Percentiles rank a stretch among this genome's conserved stretches.
Conservation (phyloP, 2,113 vertebrate species). For the Protobothrops flavoviridis region DNA sequence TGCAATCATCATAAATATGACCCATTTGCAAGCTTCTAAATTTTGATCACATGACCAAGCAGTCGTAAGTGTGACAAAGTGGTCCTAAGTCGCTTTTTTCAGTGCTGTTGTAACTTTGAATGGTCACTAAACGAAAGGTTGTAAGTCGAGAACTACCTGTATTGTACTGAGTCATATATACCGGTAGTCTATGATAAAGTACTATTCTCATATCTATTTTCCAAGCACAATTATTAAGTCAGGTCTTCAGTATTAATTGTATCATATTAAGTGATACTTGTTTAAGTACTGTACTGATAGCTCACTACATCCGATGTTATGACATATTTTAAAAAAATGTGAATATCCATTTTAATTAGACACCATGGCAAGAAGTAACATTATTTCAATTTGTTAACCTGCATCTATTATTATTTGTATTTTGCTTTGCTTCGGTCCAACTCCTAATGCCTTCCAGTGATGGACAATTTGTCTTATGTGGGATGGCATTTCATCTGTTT, state of each 20-base stretch:
- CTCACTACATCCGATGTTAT: background rate
- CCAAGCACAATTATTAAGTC: background rate
- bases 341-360: background rate
- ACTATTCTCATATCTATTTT: background rate
- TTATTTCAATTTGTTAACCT: background rate
- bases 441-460: background rate
- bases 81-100: background rate
- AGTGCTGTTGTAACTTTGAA: background rate
- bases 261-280: background rate
- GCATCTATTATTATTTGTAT: background rate
- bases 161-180: background rate
- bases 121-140: background rate
- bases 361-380: background rate
- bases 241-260: background rate
- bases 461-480: background rate
- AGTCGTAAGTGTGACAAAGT: background rate
- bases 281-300: background rate
- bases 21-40: background rate
- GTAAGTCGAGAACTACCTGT: background rate
- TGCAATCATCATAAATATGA: background rate
- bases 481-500: constrained; percentile 22
- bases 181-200: background rate
- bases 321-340: background rate
- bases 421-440: background rate
- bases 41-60: background rate